phyloP scores from a whole-genome alignment of 2,888 invertebrate genomes.

The Acheta domesticus region DNA sequence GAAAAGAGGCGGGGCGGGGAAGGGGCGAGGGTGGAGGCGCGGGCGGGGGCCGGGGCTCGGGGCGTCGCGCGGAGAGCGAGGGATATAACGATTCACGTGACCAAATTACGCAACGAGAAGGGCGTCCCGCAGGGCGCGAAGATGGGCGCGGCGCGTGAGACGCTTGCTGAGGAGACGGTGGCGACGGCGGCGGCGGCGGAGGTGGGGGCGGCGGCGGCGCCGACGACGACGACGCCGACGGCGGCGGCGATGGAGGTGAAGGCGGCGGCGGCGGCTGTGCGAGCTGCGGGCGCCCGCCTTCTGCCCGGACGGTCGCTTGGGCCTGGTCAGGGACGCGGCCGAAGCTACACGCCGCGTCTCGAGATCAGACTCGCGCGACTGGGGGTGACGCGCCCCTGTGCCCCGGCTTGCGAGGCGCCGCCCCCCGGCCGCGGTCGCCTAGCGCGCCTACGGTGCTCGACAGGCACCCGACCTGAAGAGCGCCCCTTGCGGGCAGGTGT shows the following conservation, averaged over 20 bases:
- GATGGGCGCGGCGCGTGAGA: not conserved
- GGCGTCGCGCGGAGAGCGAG: conserved; percentile 29
- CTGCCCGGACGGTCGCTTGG: not conserved
- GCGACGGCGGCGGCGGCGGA: not conserved
- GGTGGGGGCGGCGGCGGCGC: not conserved
- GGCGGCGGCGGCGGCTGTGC: not conserved
- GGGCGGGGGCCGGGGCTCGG: not conserved
- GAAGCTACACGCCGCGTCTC: not conserved
- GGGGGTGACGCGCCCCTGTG: not conserved
- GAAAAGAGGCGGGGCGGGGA: not conserved
- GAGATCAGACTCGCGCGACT: conserved; percentile 18
- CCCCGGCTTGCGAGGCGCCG: not conserved
- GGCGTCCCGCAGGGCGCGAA: conserved; percentile 41
- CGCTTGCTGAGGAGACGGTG: not conserved
- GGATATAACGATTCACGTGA: conserved; percentile 49
- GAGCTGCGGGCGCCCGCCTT: not conserved
- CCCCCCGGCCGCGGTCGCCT: not conserved
- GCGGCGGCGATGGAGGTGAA: not conserved
- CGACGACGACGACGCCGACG: not conserved
- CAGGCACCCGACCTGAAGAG: no score
- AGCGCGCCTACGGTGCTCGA: no score
- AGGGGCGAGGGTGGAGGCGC: no score
- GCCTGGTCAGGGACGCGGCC: conserved; percentile 18
- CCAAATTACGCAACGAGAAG: conserved; percentile 49
- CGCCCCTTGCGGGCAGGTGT: no score